Evolutionary conservation across 2,113 vertebrate species (phyloP), one percentile per base, ranked within the genome.

Genomic region (Trinectes maculatus): DNA sequence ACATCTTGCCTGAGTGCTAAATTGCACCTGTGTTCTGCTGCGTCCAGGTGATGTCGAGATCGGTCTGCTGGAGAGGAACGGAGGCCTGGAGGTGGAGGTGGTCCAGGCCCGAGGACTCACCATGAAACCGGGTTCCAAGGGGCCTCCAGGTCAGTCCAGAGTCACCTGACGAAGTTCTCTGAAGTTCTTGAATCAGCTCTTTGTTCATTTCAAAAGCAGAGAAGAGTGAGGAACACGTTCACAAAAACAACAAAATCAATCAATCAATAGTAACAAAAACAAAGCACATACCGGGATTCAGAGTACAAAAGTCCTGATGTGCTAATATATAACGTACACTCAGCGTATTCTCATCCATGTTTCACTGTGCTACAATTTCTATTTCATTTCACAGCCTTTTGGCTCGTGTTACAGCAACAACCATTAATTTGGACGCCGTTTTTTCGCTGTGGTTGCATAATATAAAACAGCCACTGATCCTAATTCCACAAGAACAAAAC

Each of bases 41-140:
- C 68, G 4, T 71, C 15, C 86, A 99, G 98, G 98, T 52, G 98
- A 99, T 0, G 93, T 99, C 72, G 97, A 99, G 87, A 97, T 99
- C 1, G 97, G 97, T 7, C 89, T 99, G 75, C 92, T 95, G 91
- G 97, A 98, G 77, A 93, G 96, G 71, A 98, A 97, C 0, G 97
- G 97, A 0, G 95, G 95, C 66, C 92, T 99, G 37, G 97, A 99
- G 91, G 97, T 99, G 85, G 98, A 99, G 86, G 96, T 99, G 25
- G 95, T 99, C 82, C 96, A 99, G 86, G 98, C 98, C 33, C 92
- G 97, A 80, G 96, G 97, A 71, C 91, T 99, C 84, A 99, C 95
- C 10, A 94, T 96, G 79, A 99, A 98, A 79, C 93, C 95, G 0
- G 97, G 97, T 34, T 98, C 97, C 54, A 99, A 98, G 91, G 94